phyloP scores from a whole-genome alignment of 1,140 invertebrate genomes.

The Magallana ariakensis region DNA sequence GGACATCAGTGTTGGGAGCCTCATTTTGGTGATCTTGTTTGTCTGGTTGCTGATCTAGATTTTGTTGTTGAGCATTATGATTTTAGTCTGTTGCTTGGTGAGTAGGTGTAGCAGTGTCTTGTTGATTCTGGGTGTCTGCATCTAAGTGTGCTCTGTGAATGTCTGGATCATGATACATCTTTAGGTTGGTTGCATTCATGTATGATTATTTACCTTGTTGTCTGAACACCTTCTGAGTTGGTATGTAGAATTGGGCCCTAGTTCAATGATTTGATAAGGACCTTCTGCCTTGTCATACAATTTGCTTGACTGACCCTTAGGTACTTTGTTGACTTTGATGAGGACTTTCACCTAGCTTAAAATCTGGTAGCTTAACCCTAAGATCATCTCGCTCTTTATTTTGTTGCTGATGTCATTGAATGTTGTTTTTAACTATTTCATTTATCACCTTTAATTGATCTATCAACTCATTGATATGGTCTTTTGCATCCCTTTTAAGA shows the following conservation, averaged over 20 bases:
- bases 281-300: constrained; percentile 50
- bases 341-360: constrained; percentile 41
- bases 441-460: constrained; percentile 45
- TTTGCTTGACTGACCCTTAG: constrained; percentile 51
- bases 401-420: too few relatives aligned
- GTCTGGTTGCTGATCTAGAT: neutral
- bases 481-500: constrained; percentile 43
- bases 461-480: constrained; percentile 40
- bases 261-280: constrained; percentile 48
- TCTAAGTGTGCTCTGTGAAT: neutral
- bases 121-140: neutral
- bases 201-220: neutral
- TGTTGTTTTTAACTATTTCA: constrained; percentile 52
- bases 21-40: neutral
- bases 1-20: too few relatives aligned
- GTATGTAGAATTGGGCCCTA: constrained; percentile 53
- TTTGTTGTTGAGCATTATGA: neutral
- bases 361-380: constrained; percentile 34
- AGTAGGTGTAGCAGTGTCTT: too few relatives aligned
- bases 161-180: neutral
- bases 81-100: neutral
- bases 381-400: constrained; percentile 41
- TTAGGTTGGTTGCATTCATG: constrained; percentile 36
- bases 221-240: neutral
- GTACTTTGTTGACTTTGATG: constrained; percentile 40